Evolutionary conservation across 2,113 vertebrate genomes (phyloP).

Genomic region (Oryzias celebensis): DNA sequence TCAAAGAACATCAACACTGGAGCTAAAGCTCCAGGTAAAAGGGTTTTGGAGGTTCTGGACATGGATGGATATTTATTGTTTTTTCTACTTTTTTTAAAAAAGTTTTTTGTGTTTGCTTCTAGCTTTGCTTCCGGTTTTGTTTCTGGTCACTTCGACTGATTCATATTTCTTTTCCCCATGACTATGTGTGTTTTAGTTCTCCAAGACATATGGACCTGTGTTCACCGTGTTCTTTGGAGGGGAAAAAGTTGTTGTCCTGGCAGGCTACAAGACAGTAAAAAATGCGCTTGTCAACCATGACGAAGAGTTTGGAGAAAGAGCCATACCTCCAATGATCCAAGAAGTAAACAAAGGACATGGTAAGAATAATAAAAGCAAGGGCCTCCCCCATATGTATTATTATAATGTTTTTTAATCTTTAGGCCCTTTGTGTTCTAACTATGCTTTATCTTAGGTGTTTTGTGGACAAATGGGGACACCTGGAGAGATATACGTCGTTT

Average conservation of each 20-base stretch:
- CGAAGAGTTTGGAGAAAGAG: constrained; percentile 71
- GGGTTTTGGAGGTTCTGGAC: no score
- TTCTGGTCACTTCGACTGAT: background rate
- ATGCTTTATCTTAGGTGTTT: background rate
- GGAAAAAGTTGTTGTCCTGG: constrained; percentile 57
- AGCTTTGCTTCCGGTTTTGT: no score
- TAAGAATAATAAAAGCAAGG: constrained; percentile 33
- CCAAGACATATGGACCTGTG: constrained; percentile 79
- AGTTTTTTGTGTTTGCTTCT: no score
- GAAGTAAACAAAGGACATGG: constrained; percentile 72
- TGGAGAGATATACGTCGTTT: background rate
- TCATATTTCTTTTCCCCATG: background rate
- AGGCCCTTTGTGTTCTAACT: no score
- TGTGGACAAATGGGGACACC: background rate
- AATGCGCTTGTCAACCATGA: constrained; percentile 51
- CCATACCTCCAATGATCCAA: constrained; percentile 70
- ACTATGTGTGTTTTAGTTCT: constrained; percentile 70
- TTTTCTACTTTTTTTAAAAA: no score
- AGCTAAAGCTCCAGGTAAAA: no score
- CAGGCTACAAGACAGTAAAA: constrained; percentile 54
- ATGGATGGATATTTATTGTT: no score
- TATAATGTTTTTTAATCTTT: background rate
- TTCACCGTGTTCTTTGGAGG: constrained; percentile 82
- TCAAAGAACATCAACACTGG: no score
- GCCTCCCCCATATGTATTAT: background rate